phyloP scores from a whole-genome alignment of 1,140 invertebrate genomes.

The Leptopilina clavipes region DNA sequence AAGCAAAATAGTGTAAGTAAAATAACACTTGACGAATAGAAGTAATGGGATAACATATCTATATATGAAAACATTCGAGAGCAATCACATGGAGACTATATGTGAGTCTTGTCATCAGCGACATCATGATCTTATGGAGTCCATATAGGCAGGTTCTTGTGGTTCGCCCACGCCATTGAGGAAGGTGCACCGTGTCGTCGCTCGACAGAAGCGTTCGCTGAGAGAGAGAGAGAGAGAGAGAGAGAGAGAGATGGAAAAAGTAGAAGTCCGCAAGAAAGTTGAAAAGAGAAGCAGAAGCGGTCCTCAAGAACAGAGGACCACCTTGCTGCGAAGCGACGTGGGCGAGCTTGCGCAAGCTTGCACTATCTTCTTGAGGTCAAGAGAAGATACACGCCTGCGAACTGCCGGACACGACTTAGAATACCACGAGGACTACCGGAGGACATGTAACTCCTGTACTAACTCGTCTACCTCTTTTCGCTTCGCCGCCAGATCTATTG shows the following conservation, averaged over 20 bases:
- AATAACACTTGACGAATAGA: slow-evolving; percentile 48
- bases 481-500: slow-evolving; percentile 31
- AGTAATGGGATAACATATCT: slow-evolving; percentile 48
- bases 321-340: slow-evolving; percentile 65
- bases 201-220: slow-evolving; percentile 65
- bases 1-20: slow-evolving; percentile 52
- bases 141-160: slow-evolving; percentile 64
- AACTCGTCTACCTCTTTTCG: slow-evolving; percentile 22
- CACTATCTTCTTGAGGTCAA: slow-evolving; percentile 47
- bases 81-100: not conserved
- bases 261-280: slow-evolving; percentile 42
- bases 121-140: slow-evolving; percentile 50
- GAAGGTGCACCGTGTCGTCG: slow-evolving; percentile 69
- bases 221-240: not conserved
- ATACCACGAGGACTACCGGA: slow-evolving; percentile 57
- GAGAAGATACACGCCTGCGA: slow-evolving; percentile 40
- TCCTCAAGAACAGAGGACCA: slow-evolving; percentile 66
- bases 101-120: slow-evolving; percentile 36
- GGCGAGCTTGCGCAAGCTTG: slow-evolving; percentile 68
- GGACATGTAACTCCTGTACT: slow-evolving; percentile 57
- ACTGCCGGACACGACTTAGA: slow-evolving; percentile 35
- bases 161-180: slow-evolving; percentile 66
- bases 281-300: slow-evolving; percentile 45
- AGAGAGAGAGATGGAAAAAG: slow-evolving; percentile 44
- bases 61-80: slow-evolving; percentile 36